Conservation (phyloP, 2,797 vertebrate genomes). For the Acridotheres tristis region DNA sequence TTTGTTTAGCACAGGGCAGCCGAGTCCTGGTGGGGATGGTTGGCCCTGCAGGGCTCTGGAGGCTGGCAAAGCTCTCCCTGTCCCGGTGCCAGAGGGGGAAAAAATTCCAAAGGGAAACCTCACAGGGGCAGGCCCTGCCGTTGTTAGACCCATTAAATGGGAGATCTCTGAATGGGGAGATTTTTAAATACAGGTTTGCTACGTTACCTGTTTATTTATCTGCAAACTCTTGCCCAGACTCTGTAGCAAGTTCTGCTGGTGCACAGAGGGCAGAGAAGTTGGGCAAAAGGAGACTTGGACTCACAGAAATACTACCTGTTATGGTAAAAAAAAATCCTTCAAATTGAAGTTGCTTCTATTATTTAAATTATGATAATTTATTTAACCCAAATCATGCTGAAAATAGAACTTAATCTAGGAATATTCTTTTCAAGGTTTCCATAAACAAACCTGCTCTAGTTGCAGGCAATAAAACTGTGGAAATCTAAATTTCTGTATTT, state of each 20-base stretch:
- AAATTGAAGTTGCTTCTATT: not conserved
- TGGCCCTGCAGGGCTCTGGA: not conserved
- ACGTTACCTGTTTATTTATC: accelerated
- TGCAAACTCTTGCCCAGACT: not conserved
- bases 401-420: not conserved
- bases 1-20: slow-evolving; percentile 36
- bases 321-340: not conserved
- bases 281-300: not conserved
- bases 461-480: not conserved
- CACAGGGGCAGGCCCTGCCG: not conserved
- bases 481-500: not conserved
- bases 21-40: not conserved
- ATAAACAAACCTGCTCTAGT: not conserved
- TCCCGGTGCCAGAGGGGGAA: not conserved
- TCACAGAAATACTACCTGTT: not conserved
- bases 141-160: not conserved
- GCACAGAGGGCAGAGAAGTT: not conserved
- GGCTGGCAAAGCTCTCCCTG: not conserved
- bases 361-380: not conserved
- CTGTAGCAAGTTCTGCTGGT: not conserved
- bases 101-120: not conserved
- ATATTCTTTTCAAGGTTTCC: not conserved
- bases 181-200: accelerated
- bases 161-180: not conserved
- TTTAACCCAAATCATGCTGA: not conserved